Evolutionary conservation across 2,888 invertebrate species (phyloP).

Genomic region (Parascotia fuliginaria): DNA sequence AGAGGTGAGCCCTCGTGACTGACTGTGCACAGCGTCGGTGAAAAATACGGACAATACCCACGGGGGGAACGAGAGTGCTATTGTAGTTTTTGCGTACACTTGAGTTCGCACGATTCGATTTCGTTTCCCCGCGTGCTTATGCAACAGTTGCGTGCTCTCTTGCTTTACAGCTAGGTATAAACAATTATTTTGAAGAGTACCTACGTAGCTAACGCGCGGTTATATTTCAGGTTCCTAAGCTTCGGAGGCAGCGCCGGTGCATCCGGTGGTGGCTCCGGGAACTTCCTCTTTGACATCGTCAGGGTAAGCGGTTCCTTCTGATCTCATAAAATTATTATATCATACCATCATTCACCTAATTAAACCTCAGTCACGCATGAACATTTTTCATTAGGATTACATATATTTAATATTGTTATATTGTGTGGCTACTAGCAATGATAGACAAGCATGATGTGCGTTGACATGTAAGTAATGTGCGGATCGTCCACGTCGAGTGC

Average conservation of each 20-base stretch:
- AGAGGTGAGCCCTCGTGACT: constrained; percentile 80
- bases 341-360: background rate
- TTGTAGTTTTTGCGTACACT: constrained; percentile 61
- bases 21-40: background rate
- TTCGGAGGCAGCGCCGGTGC: constrained; percentile 85
- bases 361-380: background rate
- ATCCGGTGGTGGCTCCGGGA: constrained; percentile 91
- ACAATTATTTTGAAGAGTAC: background rate
- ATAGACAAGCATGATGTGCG: too few species aligned
- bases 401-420: too few species aligned
- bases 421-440: background rate
- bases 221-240: constrained; percentile 85
- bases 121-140: constrained; percentile 47
- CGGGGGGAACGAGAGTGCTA: constrained; percentile 31
- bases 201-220: background rate
- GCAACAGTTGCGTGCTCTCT: constrained; percentile 48
- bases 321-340: background rate
- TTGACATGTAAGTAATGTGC: background rate
- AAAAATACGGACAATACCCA: too few species aligned
- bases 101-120: constrained; percentile 72
- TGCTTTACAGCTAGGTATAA: background rate
- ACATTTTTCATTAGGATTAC: too few species aligned
- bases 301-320: constrained; percentile 88
- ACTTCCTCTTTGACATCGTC: constrained; percentile 95
- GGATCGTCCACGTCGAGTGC: background rate